Evolutionary conservation across 2,888 invertebrate species (phyloP).

Genomic region (Leptopilina myrica): DNA sequence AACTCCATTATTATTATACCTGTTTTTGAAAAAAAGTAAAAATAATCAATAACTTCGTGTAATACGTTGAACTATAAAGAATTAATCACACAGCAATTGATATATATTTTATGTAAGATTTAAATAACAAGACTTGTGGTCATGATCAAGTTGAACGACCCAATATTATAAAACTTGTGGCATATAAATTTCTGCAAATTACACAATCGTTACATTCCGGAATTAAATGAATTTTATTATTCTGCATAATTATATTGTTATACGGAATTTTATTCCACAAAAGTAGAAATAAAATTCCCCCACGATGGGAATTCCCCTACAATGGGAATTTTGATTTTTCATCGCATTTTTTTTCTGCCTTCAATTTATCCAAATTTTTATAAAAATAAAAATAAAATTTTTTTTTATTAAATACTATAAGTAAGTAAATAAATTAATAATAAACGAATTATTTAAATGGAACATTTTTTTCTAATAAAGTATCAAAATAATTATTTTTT

Average conservation of each 20-base stretch:
- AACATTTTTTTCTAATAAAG: too few relatives aligned
- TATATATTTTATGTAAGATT: slow-evolving; percentile 8
- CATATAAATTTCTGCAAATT: slow-evolving; percentile 2
- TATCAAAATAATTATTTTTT: too few relatives aligned
- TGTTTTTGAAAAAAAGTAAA: too few relatives aligned
- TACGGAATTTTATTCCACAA: neutral
- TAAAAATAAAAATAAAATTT: too few relatives aligned
- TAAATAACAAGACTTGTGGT: slow-evolving; percentile 12
- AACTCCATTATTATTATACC: too few relatives aligned
- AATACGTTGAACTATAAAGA: neutral
- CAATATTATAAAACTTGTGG: neutral
- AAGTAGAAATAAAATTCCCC: neutral
- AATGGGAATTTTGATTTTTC: neutral
- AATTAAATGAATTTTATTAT: neutral
- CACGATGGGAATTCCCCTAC: neutral
- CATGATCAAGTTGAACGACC: slow-evolving; percentile 31
- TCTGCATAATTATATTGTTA: neutral
- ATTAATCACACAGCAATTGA: neutral
- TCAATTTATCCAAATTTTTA: too few relatives aligned
- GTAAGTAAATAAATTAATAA: too few relatives aligned
- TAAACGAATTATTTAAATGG: too few relatives aligned
- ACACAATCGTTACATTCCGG: slow-evolving; percentile 2
- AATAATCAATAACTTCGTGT: too few relatives aligned
- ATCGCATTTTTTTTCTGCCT: too few relatives aligned
- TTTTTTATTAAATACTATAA: too few relatives aligned